phyloP scores from a whole-genome alignment of 2,888 invertebrate species.

The Amphipoea oculea region DNA sequence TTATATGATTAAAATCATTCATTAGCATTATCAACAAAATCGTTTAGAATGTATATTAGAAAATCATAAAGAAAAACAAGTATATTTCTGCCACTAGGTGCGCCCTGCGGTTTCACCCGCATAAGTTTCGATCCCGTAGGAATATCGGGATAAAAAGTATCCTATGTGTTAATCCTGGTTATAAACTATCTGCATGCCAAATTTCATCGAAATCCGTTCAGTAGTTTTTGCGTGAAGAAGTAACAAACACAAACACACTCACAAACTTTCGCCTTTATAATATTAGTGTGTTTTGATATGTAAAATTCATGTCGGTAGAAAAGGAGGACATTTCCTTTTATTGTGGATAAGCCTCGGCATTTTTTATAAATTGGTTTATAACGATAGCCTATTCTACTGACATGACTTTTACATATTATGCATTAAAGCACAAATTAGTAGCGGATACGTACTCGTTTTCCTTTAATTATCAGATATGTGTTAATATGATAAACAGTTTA shows the following conservation, averaged over 20 bases:
- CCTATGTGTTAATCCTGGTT: too few relatives aligned
- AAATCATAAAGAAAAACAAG: neutral
- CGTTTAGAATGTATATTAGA: neutral
- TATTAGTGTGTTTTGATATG: too few relatives aligned
- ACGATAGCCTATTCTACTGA: neutral
- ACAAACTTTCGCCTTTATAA: too few relatives aligned
- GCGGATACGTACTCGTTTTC: slow-evolving; percentile 8
- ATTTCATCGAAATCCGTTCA: too few relatives aligned
- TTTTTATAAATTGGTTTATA: neutral
- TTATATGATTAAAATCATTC: neutral
- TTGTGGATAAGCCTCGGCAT: neutral
- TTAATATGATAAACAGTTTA: slow-evolving; percentile 33
- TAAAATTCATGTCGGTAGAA: neutral
- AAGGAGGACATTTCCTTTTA: neutral
- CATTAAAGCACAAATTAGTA: slow-evolving; percentile 4
- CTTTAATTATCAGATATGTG: slow-evolving; percentile 36
- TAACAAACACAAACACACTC: too few relatives aligned
- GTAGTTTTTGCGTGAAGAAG: too few relatives aligned
- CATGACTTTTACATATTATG: neutral
- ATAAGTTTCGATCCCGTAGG: too few relatives aligned
- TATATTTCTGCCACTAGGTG: neutral
- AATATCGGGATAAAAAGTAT: too few relatives aligned
- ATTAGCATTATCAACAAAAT: neutral
- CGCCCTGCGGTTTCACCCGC: too few relatives aligned
- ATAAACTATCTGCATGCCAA: too few relatives aligned